Evolutionary conservation across 2,888 invertebrate genomes (phyloP), one percentile per base, ranked within the genome.

Genomic region (Spilarctia lutea): DNA sequence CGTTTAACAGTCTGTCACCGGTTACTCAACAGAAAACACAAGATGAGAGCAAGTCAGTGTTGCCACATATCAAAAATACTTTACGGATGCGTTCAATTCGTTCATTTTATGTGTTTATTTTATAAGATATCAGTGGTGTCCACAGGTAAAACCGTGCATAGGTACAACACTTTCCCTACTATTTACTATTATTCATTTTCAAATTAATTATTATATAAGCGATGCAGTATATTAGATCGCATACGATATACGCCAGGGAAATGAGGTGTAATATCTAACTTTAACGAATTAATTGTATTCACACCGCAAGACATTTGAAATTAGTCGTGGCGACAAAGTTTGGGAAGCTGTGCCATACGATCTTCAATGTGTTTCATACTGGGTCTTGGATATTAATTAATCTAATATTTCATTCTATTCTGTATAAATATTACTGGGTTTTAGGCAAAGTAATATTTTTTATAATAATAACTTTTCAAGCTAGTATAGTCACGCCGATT

Each of bases 201-300:
- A 27, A 27, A 10, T 3, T 30, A 27, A 60, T 6, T 27, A 60
- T 60, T 27, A 11, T 60, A 60, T 60, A 60, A 27, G 11, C 60
- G 60, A 27, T 60, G 27, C 27, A 60, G 69, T 56, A 39, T 2
- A 30, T 30, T 27, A 67, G n/a, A 42, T 35, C 16, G 3, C 45
- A 33, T 63, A 18, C 18, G 35, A 63, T 30, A 27, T 39, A 33
- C 66, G 63, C 68, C n/a, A 24, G 60, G 68, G 73, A 68, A 73
- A 68, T 68, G 45, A 63, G n/a, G 48, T 73, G 73, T 68, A 35
- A 73, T 66, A 65, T 72, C 24, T 65, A 73, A 73, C 68, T 73
- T 68, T 65, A 63, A 68, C 3, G 68, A 73, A 68, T 68, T 68
- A 73, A 73, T 73, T 45, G 63, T 73, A 68, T 73, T 73, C 73